Evolutionary conservation across 2,797 vertebrate genomes (phyloP).

Genomic region (Dicrostonyx torquatus): DNA sequence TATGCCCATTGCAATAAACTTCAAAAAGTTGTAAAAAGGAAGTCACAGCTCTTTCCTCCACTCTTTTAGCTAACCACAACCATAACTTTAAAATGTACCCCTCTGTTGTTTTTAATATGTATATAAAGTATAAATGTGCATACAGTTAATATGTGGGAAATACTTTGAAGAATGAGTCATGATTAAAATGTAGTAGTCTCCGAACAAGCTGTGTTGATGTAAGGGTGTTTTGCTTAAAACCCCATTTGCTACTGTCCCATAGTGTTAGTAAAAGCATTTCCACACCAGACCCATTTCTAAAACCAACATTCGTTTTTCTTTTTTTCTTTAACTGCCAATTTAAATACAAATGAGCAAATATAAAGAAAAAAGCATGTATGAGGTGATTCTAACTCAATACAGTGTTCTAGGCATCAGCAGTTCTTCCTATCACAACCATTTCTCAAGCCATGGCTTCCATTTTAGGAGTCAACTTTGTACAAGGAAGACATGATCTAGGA

Average conservation of each 20-base stretch:
- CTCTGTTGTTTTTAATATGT: background rate
- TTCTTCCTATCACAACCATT: slow-evolving; percentile 7
- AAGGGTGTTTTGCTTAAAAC: slow-evolving; percentile 21
- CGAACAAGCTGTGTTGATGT: slow-evolving; percentile 10
- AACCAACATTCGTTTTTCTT: background rate
- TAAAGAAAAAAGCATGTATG: background rate
- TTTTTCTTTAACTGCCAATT: background rate
- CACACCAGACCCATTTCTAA: slow-evolving; percentile 39
- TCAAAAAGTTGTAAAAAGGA: slow-evolving; percentile 37
- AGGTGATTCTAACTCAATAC: background rate
- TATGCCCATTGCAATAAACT: slow-evolving; percentile 39
- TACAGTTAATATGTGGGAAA: background rate
- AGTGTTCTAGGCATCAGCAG: background rate
- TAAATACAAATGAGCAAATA: slow-evolving; percentile 19
- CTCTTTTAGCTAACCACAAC: slow-evolving; percentile 2
- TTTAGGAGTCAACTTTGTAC: slow-evolving; percentile 34
- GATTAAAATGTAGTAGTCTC: slow-evolving; percentile 6
- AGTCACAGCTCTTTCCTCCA: slow-evolving; percentile 26
- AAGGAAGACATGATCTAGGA: slow-evolving; percentile 15
- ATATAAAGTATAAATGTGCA: background rate
- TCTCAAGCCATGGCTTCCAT: slow-evolving; percentile 40
- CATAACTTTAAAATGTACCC: slow-evolving; percentile 20
- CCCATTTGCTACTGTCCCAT: background rate
- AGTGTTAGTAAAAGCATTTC: slow-evolving; percentile 23
- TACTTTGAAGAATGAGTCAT: background rate